phyloP scores from a whole-genome alignment of 2,113 vertebrate species.

The Willisornis vidua region DNA sequence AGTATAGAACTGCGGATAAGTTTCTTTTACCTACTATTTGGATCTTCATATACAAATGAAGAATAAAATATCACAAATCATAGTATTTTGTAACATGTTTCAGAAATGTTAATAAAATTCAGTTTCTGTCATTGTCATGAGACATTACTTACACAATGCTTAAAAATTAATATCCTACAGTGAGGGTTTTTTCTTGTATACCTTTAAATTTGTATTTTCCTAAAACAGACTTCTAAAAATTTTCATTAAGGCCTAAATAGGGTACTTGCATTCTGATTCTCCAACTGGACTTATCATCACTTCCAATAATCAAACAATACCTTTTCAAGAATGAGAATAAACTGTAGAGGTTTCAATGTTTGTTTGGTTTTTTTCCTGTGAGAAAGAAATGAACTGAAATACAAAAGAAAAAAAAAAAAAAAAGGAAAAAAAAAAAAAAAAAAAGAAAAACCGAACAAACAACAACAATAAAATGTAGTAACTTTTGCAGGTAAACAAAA shows the following conservation, averaged over 20 bases:
- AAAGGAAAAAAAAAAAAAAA: neutral
- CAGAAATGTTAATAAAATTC: neutral
- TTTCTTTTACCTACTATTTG: neutral
- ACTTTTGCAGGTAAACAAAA: neutral
- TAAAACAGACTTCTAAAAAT: neutral
- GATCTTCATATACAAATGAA: neutral
- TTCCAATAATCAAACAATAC: neutral
- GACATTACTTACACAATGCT: neutral
- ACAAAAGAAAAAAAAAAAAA: neutral
- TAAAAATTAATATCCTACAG: neutral
- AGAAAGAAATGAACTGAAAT: neutral
- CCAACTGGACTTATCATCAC: neutral
- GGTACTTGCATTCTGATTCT: neutral
- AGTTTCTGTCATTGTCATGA: neutral
- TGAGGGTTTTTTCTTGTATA: neutral
- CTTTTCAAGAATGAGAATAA: neutral
- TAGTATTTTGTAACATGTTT: neutral
- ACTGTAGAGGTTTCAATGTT: neutral
- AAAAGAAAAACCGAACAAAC: neutral
- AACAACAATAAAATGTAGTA: neutral
- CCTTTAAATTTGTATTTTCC: neutral
- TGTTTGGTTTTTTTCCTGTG: neutral
- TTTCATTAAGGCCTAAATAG: neutral
- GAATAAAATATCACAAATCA: neutral
- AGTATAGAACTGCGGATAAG: neutral